Conservation (phyloP, 2,888 invertebrate genomes). For the Coenonympha glycerion region DNA sequence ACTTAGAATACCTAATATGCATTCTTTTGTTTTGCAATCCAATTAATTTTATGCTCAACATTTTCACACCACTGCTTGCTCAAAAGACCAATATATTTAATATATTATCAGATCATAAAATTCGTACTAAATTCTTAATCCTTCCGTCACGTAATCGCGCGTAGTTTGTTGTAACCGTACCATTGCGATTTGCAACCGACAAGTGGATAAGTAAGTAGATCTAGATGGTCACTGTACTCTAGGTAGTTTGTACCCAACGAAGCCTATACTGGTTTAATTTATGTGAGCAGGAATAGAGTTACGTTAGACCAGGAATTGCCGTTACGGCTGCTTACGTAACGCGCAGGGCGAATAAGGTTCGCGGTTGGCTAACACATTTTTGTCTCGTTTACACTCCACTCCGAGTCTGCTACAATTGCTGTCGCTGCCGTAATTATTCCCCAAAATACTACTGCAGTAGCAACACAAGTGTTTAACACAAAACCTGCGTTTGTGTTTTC, state of each 20-base stretch:
- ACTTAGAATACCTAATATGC: too few species aligned
- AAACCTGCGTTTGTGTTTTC: too few species aligned
- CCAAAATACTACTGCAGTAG: too few species aligned
- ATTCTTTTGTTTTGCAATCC: too few species aligned
- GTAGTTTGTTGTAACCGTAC: background rate
- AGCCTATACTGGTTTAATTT: slow-evolving; percentile 6
- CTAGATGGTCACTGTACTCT: background rate
- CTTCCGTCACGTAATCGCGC: background rate
- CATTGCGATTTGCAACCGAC: background rate
- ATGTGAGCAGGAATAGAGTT: slow-evolving; percentile 20
- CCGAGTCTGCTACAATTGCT: too few species aligned
- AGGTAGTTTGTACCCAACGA: background rate
- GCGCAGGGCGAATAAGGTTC: slow-evolving; percentile 18
- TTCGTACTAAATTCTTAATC: background rate
- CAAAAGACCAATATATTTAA: too few species aligned
- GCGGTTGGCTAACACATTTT: slow-evolving; percentile 12
- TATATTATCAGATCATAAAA: too few species aligned
- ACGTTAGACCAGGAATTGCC: slow-evolving; percentile 29
- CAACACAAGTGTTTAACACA: too few species aligned
- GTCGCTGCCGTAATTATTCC: too few species aligned
- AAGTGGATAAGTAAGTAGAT: background rate
- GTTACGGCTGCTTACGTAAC: slow-evolving; percentile 32
- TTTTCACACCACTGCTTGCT: too few species aligned
- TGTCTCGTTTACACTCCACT: too few species aligned
- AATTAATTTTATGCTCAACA: too few species aligned